phyloP scores from a whole-genome alignment of 2,113 vertebrate species.

The Nothobranchius kuhntae region DNA sequence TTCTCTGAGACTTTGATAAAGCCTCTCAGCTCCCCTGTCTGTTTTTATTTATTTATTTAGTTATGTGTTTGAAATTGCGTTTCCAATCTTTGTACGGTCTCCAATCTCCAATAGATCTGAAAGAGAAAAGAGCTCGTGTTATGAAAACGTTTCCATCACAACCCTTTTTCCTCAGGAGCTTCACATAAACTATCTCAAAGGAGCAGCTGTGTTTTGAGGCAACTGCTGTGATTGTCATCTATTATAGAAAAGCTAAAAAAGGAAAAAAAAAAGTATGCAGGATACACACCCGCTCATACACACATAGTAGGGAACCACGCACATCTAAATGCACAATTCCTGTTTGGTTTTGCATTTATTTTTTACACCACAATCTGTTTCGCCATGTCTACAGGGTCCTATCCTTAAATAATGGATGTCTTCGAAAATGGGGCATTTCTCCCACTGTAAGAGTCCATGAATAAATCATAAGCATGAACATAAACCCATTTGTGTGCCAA shows the following conservation, averaged over 20 bases:
- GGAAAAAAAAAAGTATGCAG: constrained; percentile 30
- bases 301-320: background rate
- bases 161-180: constrained; percentile 44
- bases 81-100: constrained; percentile 38
- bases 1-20: background rate
- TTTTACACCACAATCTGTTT: constrained; percentile 74
- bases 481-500: constrained; percentile 33
- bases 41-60: constrained; percentile 16
- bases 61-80: constrained; percentile 23
- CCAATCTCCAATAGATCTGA: constrained; percentile 48
- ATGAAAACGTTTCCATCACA: constrained; percentile 39
- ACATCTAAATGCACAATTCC: constrained; percentile 25
- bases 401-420: constrained; percentile 77
- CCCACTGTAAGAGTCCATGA: constrained; percentile 69
- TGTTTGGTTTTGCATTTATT: constrained; percentile 70
- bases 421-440: constrained; percentile 73
- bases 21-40: background rate
- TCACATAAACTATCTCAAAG: constrained; percentile 56
- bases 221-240: constrained; percentile 69
- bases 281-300: constrained; percentile 3
- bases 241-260: constrained; percentile 60
- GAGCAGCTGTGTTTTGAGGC: constrained; percentile 63
- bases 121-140: constrained; percentile 45
- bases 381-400: constrained; percentile 65
- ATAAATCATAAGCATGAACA: constrained; percentile 67